Evolutionary conservation across 2,113 vertebrate species (phyloP).

Genomic region (Chinchilla lanigera): DNA sequence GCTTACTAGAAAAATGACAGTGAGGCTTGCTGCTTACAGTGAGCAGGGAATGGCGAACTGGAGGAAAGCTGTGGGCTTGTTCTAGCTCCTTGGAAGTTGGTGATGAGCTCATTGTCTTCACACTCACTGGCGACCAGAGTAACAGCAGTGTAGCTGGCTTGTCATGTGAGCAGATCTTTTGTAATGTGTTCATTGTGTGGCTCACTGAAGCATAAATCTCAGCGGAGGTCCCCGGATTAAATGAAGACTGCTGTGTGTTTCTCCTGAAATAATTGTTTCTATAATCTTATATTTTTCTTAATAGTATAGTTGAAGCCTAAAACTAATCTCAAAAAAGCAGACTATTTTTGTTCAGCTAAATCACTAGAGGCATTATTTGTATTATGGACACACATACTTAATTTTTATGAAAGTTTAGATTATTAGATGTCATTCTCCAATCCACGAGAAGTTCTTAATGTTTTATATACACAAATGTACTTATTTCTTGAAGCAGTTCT

Average conservation of each 20-base stretch:
- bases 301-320: not conserved
- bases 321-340: not conserved
- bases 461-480: not conserved
- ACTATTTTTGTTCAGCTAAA: not conserved
- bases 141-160: not conserved
- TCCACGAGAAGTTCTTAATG: not conserved
- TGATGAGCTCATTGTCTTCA: not conserved
- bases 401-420: not conserved
- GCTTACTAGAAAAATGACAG: not conserved
- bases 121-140: not conserved
- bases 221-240: not conserved
- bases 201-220: slow-evolving; percentile 54
- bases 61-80: not conserved
- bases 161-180: not conserved
- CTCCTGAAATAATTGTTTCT: not conserved
- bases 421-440: not conserved
- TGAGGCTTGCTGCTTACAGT: not conserved
- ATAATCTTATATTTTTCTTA: slow-evolving; percentile 31
- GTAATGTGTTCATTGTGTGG: not conserved
- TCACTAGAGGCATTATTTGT: not conserved
- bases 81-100: not conserved
- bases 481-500: not conserved
- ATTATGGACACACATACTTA: not conserved
- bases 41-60: not conserved
- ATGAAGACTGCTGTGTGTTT: not conserved